Evolutionary conservation across 2,888 invertebrate genomes (phyloP).

Genomic region (Macrosiphum euphorbiae): DNA sequence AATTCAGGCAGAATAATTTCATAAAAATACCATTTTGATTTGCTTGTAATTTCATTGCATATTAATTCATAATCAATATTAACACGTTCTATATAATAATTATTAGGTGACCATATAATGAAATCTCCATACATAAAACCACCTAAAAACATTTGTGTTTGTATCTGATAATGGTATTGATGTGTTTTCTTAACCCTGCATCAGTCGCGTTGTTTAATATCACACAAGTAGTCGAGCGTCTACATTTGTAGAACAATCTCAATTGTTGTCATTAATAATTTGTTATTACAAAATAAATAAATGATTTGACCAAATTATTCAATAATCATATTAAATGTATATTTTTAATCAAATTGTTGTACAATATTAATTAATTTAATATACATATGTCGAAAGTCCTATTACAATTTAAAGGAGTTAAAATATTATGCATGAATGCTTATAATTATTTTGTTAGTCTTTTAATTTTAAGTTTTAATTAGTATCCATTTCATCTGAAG

Average conservation of each 20-base stretch:
- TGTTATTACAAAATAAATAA: constrained; percentile 2
- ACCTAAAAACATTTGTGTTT: constrained; percentile 29
- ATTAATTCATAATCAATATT: constrained; percentile 23
- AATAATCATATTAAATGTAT: constrained; percentile 20
- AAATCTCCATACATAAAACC: constrained; percentile 17
- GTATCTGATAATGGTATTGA: constrained; percentile 39
- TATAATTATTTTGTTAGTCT: background rate
- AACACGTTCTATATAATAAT: constrained; percentile 16
- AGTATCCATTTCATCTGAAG: constrained; percentile 26
- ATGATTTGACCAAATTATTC: constrained; percentile 20
- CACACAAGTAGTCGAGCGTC: constrained; percentile 13
- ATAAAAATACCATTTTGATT: constrained; percentile 13
- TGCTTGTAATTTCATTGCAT: constrained; percentile 25
- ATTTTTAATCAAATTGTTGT: background rate
- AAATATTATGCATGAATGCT: background rate
- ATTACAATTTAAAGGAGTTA: background rate
- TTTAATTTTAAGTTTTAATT: constrained; percentile 22
- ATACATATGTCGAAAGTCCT: background rate
- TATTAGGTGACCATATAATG: constrained; percentile 31
- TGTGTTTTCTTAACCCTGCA: background rate
- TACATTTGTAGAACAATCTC: constrained; percentile 31
- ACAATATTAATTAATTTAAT: constrained; percentile 39
- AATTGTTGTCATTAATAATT: constrained; percentile 6
- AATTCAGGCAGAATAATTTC: constrained; percentile 25
- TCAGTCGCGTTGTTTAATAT: too few species aligned